Base-by-base conservation (phyloP, 2,797 vertebrate genomes). In the Ispidina picta region DNA sequence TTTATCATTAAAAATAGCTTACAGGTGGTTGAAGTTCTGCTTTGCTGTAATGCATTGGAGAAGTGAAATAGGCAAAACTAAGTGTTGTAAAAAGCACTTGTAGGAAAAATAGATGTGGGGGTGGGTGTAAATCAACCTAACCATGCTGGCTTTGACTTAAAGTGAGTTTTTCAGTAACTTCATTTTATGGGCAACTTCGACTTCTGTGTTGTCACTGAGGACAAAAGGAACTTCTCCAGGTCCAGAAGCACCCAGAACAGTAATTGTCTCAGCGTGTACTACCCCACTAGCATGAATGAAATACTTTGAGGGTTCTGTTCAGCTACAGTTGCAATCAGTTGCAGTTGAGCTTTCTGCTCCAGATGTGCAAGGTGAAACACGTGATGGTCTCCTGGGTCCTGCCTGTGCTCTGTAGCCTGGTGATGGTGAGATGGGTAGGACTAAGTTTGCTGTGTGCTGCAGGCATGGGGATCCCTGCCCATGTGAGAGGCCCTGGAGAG, bases 401-500 rank as follows among this genome's bases (percentile, higher is more conserved):
- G 52, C 29, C 20, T 44, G 33, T 18, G 37, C 10, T 33, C 37
- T 1, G 0, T 14, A 46, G 55, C 41, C 21, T 20, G 72, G 43
- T 2, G 3, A 4, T 4, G 2, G 25, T 44, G 31, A 21, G 5
- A 56, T 43, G 39, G 19, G 37, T 17, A 23, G 74, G 63, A 22
- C 15, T 2, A 37, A 5, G 3, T 5, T 16, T 18, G n/a, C 29
- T 19, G 44, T 1, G 2, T 13, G 10, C 26, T 9, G 52, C 33
- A 14, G 71, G 28, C 3, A 0, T 11, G 1, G 43, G 25, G 28
- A 17, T 15, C 63, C 31, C 35, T n/a, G 39, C 44, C 58, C 19
- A 3, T 1, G 0, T 9, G 43, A 1, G 5, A 12, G 6, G 23
- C 5, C 16, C 55, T 26, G 3, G 8, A 15, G 41, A 12, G 29